A percentile compares a stretch with the other conserved stretches of the same genome.
phyloP scores from a whole-genome alignment of 2,113 vertebrate species.

The Cacatua alba region DNA sequence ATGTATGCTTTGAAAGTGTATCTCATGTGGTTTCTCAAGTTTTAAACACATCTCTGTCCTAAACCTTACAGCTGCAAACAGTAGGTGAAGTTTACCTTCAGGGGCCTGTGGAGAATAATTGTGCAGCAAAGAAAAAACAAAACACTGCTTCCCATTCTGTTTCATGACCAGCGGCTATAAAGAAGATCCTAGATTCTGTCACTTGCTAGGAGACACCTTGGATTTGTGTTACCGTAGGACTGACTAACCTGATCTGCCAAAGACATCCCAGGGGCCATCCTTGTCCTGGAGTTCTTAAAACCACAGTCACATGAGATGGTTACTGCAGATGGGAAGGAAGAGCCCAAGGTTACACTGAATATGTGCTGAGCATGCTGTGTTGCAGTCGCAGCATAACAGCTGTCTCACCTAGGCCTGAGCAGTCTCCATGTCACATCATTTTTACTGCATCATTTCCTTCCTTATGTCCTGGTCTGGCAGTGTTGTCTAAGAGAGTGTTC shows the following conservation, averaged over 20 bases:
- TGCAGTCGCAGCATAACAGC: not conserved
- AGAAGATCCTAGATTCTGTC: not conserved
- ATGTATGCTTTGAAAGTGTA: not conserved
- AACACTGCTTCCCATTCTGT: not conserved
- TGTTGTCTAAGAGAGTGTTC: not conserved
- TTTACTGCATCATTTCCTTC: not conserved
- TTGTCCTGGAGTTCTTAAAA: not conserved
- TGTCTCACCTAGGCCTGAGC: not conserved
- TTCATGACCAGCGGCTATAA: not conserved
- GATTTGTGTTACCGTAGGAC: not conserved
- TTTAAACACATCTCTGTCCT: not conserved
- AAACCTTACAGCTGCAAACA: not conserved
- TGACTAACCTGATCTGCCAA: not conserved
- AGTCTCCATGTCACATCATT: not conserved
- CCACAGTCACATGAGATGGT: not conserved
- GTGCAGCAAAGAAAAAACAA: not conserved
- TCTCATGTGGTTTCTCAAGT: not conserved
- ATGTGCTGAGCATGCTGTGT: not conserved
- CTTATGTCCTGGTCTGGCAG: not conserved
- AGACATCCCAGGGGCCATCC: not conserved
- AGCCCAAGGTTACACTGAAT: not conserved
- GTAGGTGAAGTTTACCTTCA: not conserved
- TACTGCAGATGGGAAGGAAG: not conserved
- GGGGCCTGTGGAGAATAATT: not conserved
- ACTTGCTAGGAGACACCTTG: not conserved